phyloP scores from a whole-genome alignment of 2,113 vertebrate genomes.

The Pogona vitticeps region DNA sequence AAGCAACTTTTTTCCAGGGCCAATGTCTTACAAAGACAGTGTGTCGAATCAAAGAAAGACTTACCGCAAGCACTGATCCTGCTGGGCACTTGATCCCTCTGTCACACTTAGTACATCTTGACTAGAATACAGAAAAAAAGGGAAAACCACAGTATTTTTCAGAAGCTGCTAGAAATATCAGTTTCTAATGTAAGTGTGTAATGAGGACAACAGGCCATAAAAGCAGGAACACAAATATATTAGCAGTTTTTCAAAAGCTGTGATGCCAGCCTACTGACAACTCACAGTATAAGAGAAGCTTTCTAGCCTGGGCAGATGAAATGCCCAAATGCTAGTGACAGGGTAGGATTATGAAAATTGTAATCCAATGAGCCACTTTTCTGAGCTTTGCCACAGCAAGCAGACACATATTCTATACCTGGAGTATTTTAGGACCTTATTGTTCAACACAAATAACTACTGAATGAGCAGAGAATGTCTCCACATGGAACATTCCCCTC shows the following conservation, averaged over 20 bases:
- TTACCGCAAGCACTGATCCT: slow-evolving; percentile 69
- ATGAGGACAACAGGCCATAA: not conserved
- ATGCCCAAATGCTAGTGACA: no score
- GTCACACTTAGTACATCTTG: slow-evolving; percentile 63
- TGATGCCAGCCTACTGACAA: not conserved
- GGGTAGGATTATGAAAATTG: no score
- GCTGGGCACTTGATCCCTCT: slow-evolving; percentile 70
- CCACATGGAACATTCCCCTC: no score
- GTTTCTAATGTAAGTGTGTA: slow-evolving; percentile 15
- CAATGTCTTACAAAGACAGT: not conserved
- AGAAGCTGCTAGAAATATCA: not conserved
- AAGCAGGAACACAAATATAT: not conserved
- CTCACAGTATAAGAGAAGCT: no score
- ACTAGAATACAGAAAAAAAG: slow-evolving; percentile 48
- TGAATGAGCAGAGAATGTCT: no score
- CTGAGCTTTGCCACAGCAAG: no score
- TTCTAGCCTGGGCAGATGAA: no score
- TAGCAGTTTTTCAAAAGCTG: not conserved
- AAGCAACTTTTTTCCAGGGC: not conserved
- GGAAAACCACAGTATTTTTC: slow-evolving; percentile 50
- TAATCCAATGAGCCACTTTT: no score
- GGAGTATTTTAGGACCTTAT: no score
- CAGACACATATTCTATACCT: no score
- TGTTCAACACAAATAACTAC: no score
- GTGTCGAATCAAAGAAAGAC: slow-evolving; percentile 33